phyloP scores from a whole-genome alignment of 2,888 invertebrate species.

The Ptilodon capucinus region DNA sequence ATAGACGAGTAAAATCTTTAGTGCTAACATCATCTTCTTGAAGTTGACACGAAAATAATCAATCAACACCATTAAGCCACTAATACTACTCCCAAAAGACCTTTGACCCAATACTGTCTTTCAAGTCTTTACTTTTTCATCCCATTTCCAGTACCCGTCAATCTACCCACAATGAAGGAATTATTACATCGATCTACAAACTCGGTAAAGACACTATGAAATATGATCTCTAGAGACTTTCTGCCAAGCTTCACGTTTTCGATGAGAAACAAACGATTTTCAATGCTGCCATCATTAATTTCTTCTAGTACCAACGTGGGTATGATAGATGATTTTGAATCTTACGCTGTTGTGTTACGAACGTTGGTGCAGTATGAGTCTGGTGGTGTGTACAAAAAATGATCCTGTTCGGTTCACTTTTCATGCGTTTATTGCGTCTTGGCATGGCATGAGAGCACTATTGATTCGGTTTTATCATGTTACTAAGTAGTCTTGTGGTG shows the following conservation, averaged over 20 bases:
- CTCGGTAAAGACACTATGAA: constrained; percentile 37
- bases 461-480: constrained; percentile 66
- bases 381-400: constrained; percentile 54
- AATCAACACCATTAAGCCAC: background rate
- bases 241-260: constrained; percentile 48
- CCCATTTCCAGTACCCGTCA: background rate
- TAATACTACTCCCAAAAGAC: constrained; percentile 1
- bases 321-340: constrained; percentile 26
- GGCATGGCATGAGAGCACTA: constrained; percentile 68
- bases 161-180: constrained; percentile 22
- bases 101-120: background rate
- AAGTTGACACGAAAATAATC: background rate
- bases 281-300: constrained; percentile 69
- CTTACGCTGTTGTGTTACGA: constrained; percentile 32
- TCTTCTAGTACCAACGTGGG: constrained; percentile 45
- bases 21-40: background rate
- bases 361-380: constrained; percentile 18
- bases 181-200: constrained; percentile 27
- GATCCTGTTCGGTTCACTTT: constrained; percentile 62
- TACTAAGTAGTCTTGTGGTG: constrained; percentile 53
- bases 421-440: constrained; percentile 73
- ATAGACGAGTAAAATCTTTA: background rate
- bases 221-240: constrained; percentile 42
- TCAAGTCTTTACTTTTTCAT: background rate
- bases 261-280: constrained; percentile 67